Percentiles rank a stretch among this genome's conserved stretches.
phyloP scores from a whole-genome alignment of 2,797 vertebrate genomes.

The Chaunax sp. region DNA sequence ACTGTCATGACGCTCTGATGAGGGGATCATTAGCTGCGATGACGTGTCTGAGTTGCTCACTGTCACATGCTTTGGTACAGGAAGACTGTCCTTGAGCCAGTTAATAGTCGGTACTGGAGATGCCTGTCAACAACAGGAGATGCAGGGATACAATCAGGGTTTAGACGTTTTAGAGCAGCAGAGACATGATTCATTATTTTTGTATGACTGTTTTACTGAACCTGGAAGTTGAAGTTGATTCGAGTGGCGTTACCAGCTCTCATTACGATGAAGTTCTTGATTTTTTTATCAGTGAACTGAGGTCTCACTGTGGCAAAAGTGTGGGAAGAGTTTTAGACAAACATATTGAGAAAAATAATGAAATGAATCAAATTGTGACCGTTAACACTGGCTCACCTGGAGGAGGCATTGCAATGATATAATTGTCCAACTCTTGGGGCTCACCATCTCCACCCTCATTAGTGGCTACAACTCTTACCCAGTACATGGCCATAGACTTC shows the following conservation, averaged over 20 bases:
- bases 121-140: slow-evolving; percentile 76
- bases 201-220: slow-evolving; percentile 60
- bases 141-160: background rate
- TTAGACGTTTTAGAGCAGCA: background rate
- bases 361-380: background rate
- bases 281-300: slow-evolving; percentile 83
- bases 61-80: slow-evolving; percentile 77
- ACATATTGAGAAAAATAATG: background rate
- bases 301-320: slow-evolving; percentile 84
- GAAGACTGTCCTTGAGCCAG: slow-evolving; percentile 88
- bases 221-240: slow-evolving; percentile 87
- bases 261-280: slow-evolving; percentile 83
- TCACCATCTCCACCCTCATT: slow-evolving; percentile 84
- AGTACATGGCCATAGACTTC: slow-evolving; percentile 83
- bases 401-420: slow-evolving; percentile 77
- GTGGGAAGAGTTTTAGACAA: slow-evolving; percentile 3
- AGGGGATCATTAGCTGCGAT: slow-evolving; percentile 85
- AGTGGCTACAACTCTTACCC: slow-evolving; percentile 85
- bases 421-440: slow-evolving; percentile 79
- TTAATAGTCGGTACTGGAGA: slow-evolving; percentile 84
- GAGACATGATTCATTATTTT: background rate
- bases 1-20: slow-evolving; percentile 83
- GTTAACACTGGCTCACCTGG: slow-evolving; percentile 75
- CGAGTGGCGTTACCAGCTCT: slow-evolving; percentile 84
- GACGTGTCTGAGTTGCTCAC: slow-evolving; percentile 79